Percentiles rank a stretch among this genome's conserved stretches.
These are phyloP conservation scores for Penelope pileata DNA, from an alignment of 2,113 vertebrate genomes.

Conservation along the genomic window DNA sequence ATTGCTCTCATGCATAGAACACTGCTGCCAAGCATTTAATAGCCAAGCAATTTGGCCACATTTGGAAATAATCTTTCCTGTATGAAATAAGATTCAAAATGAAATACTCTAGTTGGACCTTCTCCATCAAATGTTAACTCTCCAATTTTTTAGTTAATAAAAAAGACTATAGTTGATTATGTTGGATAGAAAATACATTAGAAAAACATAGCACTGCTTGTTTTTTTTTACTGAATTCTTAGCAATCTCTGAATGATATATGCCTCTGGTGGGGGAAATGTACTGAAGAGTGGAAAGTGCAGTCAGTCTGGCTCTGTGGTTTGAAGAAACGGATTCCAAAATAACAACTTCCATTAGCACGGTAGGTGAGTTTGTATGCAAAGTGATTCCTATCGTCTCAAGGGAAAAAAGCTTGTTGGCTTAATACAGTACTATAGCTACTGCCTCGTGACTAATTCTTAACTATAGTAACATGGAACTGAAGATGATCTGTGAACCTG, in stretches of 20 bases:
- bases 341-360: slow-evolving; percentile 41
- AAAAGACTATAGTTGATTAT: slow-evolving; percentile 54
- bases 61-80: slow-evolving; percentile 72
- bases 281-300: slow-evolving; percentile 15
- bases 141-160: slow-evolving; percentile 66
- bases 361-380: slow-evolving; percentile 43
- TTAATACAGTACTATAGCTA: slow-evolving; percentile 1
- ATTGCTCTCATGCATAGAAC: neutral
- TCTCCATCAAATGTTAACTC: slow-evolving; percentile 53
- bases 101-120: slow-evolving; percentile 52
- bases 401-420: neutral
- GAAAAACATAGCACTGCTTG: slow-evolving; percentile 10
- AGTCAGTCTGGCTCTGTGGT: slow-evolving; percentile 35
- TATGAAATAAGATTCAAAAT: slow-evolving; percentile 54
- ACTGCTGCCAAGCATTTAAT: slow-evolving; percentile 28
- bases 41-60: slow-evolving; percentile 31
- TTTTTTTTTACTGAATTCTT: slow-evolving; percentile 58
- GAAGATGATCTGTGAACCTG: neutral
- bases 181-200: slow-evolving; percentile 49
- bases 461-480: neutral
- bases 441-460: neutral
- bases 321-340: slow-evolving; percentile 46
- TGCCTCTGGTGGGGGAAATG: slow-evolving; percentile 16
- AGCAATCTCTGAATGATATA: slow-evolving; percentile 48
- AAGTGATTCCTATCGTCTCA: slow-evolving; percentile 28